Conservation (phyloP, 2,113 vertebrate genomes). For the Cranoglanis bouderius region DNA sequence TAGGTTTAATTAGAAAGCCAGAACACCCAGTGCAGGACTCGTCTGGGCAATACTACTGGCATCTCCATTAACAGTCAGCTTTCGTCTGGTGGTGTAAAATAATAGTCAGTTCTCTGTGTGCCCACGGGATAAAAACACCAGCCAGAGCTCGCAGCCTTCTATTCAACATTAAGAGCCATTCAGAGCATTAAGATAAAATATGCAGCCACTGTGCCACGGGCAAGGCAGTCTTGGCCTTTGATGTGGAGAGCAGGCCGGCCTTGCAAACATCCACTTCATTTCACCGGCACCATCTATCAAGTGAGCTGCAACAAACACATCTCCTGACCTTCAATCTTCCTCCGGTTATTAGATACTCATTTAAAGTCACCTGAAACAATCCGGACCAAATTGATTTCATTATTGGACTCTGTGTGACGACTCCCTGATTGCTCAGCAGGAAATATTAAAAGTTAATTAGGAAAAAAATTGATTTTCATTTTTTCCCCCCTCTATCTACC, state of each 20-base stretch:
- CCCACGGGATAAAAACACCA: conserved; percentile 13
- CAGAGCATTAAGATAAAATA: conserved; percentile 58
- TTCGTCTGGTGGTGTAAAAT: conserved; percentile 13
- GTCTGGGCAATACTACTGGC: conserved; percentile 57
- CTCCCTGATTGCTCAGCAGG: conserved; percentile 70
- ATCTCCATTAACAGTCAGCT: conserved; percentile 25
- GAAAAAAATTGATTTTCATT: conserved; percentile 71
- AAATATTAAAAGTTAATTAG: conserved; percentile 75
- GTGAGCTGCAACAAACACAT: conserved; percentile 64
- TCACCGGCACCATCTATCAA: conserved; percentile 66
- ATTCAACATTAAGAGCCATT: conserved; percentile 41
- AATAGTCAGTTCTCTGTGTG: conserved; percentile 24
- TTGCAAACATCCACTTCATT: conserved; percentile 63
- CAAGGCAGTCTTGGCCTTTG: conserved; percentile 64
- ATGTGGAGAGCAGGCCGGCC: conserved; percentile 65
- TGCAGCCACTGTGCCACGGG: conserved; percentile 57
- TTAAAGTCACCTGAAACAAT: conserved; percentile 80
- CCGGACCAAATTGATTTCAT: conserved; percentile 79
- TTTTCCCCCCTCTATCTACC: not conserved
- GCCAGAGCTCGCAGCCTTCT: conserved; percentile 21
- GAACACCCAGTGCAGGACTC: conserved; percentile 64
- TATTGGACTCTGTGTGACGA: conserved; percentile 69
- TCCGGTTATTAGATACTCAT: conserved; percentile 76
- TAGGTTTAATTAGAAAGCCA: conserved; percentile 71
- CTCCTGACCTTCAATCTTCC: conserved; percentile 73